phyloP scores from a whole-genome alignment of 2,888 invertebrate species.

The Hemithea aestivaria region DNA sequence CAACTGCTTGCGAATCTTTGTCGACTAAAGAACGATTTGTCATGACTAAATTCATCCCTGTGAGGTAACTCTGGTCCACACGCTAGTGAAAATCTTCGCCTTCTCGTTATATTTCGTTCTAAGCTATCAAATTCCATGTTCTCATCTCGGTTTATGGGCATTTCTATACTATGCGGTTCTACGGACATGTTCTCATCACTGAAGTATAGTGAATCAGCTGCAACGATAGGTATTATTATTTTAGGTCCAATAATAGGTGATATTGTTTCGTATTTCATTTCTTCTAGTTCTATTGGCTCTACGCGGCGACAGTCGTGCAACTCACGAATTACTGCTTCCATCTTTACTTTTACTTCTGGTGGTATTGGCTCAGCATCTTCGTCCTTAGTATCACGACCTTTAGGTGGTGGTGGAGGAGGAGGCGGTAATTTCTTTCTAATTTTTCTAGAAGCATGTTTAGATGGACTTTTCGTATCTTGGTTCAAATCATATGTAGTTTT shows the following conservation, averaged over 20 bases:
- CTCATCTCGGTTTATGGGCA: constrained; percentile 38
- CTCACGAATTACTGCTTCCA: constrained; percentile 81
- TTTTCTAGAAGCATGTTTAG: constrained; percentile 53
- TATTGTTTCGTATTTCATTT: constrained; percentile 48
- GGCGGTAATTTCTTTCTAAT: constrained; percentile 67
- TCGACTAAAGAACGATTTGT: constrained; percentile 41
- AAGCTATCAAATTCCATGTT: constrained; percentile 61
- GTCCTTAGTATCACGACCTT: constrained; percentile 19
- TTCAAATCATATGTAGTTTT: constrained; percentile 39
- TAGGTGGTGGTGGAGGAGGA: constrained; percentile 68
- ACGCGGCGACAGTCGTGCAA: constrained; percentile 62
- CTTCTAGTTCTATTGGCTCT: constrained; percentile 53
- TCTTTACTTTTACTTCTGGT: constrained; percentile 78
- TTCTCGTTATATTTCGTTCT: constrained; percentile 51
- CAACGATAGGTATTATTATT: constrained; percentile 66
- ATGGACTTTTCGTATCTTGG: constrained; percentile 48
- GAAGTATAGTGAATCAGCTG: constrained; percentile 62
- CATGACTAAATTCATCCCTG: constrained; percentile 41
- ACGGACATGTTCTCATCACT: constrained; percentile 59
- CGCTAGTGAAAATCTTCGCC: constrained; percentile 62
- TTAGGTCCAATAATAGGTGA: constrained; percentile 53
- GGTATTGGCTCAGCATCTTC: constrained; percentile 63
- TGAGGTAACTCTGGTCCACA: constrained; percentile 65
- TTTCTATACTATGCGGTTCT: constrained; percentile 43
- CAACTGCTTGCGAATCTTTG: constrained; percentile 63